Percentiles rank a stretch among this genome's conserved stretches.
These are phyloP conservation scores for Catalaphyllia jardinei DNA, from an alignment of 64 coral and sea anemone species.

Conservation along the genomic window DNA sequence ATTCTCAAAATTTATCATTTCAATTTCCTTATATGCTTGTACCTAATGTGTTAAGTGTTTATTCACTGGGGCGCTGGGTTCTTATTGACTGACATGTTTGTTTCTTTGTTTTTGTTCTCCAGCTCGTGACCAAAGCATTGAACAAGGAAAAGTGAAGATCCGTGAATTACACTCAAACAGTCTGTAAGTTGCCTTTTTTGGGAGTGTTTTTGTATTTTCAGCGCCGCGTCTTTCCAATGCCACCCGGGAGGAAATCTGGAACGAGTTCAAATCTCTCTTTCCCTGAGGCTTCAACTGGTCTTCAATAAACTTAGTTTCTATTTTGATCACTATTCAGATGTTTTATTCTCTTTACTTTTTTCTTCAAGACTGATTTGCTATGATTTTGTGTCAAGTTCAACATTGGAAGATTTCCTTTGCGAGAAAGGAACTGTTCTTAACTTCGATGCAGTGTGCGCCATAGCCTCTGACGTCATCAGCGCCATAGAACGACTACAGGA, in stretches of 20 bases:
- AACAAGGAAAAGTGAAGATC: constrained; percentile 1
- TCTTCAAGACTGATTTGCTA: constrained; percentile 46
- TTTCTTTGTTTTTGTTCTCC: background rate
- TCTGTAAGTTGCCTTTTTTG: background rate
- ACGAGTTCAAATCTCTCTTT: too few relatives aligned
- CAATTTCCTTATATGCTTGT: too few relatives aligned
- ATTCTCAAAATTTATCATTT: too few relatives aligned
- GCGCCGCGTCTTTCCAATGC: too few relatives aligned
- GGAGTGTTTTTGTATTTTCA: background rate
- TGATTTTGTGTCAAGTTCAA: constrained; percentile 68
- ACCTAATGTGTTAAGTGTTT: background rate
- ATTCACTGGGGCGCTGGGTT: background rate
- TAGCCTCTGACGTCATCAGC: constrained; percentile 66
- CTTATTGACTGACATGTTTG: background rate
- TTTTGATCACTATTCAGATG: background rate
- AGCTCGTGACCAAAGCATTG: background rate
- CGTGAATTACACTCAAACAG: background rate
- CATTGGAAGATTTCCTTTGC: constrained; percentile 59
- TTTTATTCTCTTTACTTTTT: background rate
- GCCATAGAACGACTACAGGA: constrained; percentile 51
- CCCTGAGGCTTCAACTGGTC: too few relatives aligned
- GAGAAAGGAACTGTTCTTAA: constrained; percentile 38
- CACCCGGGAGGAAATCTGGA: too few relatives aligned
- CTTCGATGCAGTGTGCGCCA: constrained; percentile 27
- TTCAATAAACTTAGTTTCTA: background rate